These are phyloP conservation scores for Rana temporaria DNA, from an alignment of 2,113 vertebrate species.

Conservation along the genomic window DNA sequence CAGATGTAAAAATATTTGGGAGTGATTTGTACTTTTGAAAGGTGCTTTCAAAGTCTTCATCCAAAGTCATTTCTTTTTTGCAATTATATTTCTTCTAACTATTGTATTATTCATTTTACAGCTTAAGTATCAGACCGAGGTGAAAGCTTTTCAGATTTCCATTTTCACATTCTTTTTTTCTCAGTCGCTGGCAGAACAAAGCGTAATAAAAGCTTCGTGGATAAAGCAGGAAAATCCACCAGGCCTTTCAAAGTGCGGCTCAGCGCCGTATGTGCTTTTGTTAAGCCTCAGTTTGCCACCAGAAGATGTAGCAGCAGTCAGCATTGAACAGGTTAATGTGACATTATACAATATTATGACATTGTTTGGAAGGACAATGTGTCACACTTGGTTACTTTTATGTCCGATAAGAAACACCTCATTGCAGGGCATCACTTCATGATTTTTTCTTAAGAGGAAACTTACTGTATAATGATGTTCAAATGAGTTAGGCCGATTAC, in stretches of 20 bases:
- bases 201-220: conserved; percentile 41
- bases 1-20: conserved; percentile 36
- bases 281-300: conserved; percentile 20
- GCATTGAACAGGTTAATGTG: neutral
- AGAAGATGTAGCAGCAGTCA: neutral
- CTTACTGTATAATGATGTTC: too few relatives aligned
- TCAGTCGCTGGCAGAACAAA: conserved; percentile 40
- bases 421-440: too few relatives aligned
- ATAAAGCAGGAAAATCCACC: conserved; percentile 34
- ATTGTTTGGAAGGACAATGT: neutral
- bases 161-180: conserved; percentile 30
- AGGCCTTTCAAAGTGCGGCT: conserved; percentile 21
- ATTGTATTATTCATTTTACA: conserved; percentile 44
- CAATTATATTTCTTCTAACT: conserved; percentile 36
- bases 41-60: conserved; percentile 2
- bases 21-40: neutral
- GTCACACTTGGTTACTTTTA: too few relatives aligned
- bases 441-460: too few relatives aligned
- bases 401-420: too few relatives aligned
- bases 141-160: conserved; percentile 38
- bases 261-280: conserved; percentile 22
- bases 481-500: too few relatives aligned
- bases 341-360: neutral
- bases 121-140: conserved; percentile 27
- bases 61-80: conserved; percentile 15